A percentile compares a stretch with the other conserved stretches of the same genome.
phyloP scores from a whole-genome alignment of 2,113 vertebrate species.

The Percina caprodes region DNA sequence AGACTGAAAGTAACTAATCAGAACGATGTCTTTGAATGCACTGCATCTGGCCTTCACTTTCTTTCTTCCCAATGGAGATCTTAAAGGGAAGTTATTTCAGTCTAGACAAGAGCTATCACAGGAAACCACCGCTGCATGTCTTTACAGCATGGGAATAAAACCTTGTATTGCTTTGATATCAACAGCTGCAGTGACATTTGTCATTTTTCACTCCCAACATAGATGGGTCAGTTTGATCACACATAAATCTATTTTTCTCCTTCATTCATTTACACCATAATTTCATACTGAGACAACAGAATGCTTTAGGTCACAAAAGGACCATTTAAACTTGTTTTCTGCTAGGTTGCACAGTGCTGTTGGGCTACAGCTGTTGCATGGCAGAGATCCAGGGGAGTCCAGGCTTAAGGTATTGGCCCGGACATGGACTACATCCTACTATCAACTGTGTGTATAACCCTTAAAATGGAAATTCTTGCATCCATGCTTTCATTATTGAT shows the following conservation, averaged over 20 bases:
- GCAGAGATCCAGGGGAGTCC: slow-evolving; percentile 47
- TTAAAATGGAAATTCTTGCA: background rate
- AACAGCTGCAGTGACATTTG: slow-evolving; percentile 10
- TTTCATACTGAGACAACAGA: background rate
- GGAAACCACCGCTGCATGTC: slow-evolving; percentile 27
- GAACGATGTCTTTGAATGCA: background rate
- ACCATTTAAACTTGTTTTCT: slow-evolving; percentile 27
- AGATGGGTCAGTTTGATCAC: background rate
- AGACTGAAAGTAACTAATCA: slow-evolving; percentile 16
- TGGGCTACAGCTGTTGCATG: slow-evolving; percentile 48
- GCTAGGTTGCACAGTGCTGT: background rate
- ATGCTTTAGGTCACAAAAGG: slow-evolving; percentile 1
- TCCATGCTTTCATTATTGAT: background rate
- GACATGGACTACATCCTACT: slow-evolving; percentile 32
- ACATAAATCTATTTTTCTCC: background rate
- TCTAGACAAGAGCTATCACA: slow-evolving; percentile 32
- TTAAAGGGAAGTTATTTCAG: slow-evolving; percentile 39
- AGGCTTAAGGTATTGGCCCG: slow-evolving; percentile 39
- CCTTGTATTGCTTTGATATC: background rate
- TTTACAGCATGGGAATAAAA: slow-evolving; percentile 7
- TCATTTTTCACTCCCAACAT: background rate
- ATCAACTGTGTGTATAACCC: background rate
- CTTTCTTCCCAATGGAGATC: background rate
- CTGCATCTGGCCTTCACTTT: slow-evolving; percentile 12
- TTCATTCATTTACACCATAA: background rate